A percentile compares a stretch with the other conserved stretches of the same genome.
phyloP scores from a whole-genome alignment of 1,140 invertebrate species.

The Thaumetopoea pityocampa region DNA sequence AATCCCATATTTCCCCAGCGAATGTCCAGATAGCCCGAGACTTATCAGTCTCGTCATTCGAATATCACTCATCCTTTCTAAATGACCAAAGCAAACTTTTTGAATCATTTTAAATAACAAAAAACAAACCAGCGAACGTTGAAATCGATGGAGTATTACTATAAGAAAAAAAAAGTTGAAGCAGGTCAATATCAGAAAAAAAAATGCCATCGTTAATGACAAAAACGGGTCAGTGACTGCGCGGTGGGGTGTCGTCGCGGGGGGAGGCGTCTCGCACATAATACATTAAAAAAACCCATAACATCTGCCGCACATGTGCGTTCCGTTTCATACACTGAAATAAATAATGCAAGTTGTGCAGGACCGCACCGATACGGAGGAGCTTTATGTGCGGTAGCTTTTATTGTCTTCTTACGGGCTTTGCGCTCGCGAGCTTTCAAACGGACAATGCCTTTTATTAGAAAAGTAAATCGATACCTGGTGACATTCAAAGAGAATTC shows the following conservation, averaged over 20 bases:
- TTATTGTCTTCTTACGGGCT: conserved; percentile 62
- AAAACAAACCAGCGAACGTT: conserved; percentile 12
- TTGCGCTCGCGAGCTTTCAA: conserved; percentile 56
- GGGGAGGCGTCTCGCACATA: conserved; percentile 52
- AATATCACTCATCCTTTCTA: no score
- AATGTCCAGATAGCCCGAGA: no score
- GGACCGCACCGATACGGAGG: conserved; percentile 43
- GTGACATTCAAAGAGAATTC: conserved; percentile 26
- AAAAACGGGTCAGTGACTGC: conserved; percentile 69
- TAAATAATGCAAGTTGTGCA: conserved; percentile 65
- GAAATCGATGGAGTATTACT: conserved; percentile 12
- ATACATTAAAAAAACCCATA: conserved; percentile 67
- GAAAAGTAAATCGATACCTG: conserved; percentile 57
- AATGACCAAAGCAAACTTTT: no score
- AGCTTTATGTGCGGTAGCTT: conserved; percentile 60
- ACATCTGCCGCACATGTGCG: conserved; percentile 71
- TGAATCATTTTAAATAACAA: conserved; percentile 12
- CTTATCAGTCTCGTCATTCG: no score
- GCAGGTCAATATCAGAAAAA: conserved; percentile 59
- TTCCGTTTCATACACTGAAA: conserved; percentile 49
- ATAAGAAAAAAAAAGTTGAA: conserved; percentile 30
- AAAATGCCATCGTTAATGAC: conserved; percentile 37
- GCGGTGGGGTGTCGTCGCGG: conserved; percentile 47
- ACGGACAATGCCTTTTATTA: conserved; percentile 52
- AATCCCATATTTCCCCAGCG: no score